Conservation (phyloP, 2,113 vertebrate genomes). For the Dermatemys mawii region DNA sequence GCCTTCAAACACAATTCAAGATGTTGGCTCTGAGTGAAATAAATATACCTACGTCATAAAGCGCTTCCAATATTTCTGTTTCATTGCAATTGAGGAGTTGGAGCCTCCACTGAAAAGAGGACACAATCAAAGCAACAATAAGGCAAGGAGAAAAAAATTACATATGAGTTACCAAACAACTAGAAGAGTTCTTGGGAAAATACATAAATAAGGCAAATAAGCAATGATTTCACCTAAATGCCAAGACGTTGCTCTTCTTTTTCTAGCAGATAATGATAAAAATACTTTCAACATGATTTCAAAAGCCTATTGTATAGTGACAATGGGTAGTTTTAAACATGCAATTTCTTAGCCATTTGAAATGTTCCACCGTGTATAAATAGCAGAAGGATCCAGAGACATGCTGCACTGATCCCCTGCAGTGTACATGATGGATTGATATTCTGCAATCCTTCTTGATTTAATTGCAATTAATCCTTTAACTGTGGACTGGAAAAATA, state of each 20-base stretch:
- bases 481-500: not conserved
- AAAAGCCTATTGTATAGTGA: not conserved
- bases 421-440: not conserved
- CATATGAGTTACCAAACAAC: not conserved
- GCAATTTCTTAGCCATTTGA: not conserved
- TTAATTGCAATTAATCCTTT: not conserved
- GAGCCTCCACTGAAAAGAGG: not conserved
- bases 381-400: not conserved
- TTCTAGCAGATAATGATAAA: not conserved
- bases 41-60: not conserved
- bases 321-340: not conserved
- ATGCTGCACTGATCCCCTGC: constrained; percentile 33
- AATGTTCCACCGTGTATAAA: not conserved
- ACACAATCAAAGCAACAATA: not conserved
- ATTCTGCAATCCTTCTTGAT: constrained; percentile 17
- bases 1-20: not conserved
- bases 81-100: not conserved
- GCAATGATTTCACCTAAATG: not conserved
- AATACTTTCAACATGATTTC: not conserved
- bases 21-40: not conserved
- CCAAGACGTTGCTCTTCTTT: not conserved
- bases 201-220: constrained; percentile 9
- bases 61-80: not conserved
- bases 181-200: not conserved
- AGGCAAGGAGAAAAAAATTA: not conserved